A percentile compares a stretch with the other conserved stretches of the same genome.
phyloP scores from a whole-genome alignment of 2,797 vertebrate species.

The Anabas testudineus region DNA sequence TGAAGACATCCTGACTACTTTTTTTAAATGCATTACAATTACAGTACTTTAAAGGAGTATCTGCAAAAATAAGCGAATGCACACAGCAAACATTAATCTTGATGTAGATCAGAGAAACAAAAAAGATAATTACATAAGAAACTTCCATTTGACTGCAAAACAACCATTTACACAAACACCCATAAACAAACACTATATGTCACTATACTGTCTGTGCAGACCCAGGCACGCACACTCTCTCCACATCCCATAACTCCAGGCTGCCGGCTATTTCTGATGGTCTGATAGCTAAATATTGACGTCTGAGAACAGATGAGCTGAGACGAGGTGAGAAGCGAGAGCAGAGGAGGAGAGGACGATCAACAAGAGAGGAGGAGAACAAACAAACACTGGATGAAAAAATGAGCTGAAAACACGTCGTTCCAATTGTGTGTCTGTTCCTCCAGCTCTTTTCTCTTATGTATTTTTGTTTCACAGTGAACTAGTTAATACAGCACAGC shows the following conservation, averaged over 20 bases:
- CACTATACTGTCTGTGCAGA: neutral
- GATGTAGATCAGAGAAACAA: neutral
- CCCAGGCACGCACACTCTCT: neutral
- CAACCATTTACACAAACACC: neutral
- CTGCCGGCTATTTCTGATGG: slow-evolving; percentile 12
- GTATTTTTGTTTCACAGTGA: neutral
- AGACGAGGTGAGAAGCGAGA: slow-evolving; percentile 18
- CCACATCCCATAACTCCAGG: slow-evolving; percentile 8
- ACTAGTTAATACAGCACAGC: slow-evolving; percentile 18
- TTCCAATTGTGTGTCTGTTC: neutral
- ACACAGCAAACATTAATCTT: neutral
- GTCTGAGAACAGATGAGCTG: slow-evolving; percentile 26
- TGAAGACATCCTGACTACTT: no score
- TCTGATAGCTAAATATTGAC: slow-evolving; percentile 61
- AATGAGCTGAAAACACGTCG: neutral
- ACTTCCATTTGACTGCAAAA: neutral
- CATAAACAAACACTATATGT: neutral
- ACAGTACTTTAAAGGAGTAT: no score
- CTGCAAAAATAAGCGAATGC: neutral
- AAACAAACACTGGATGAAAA: neutral
- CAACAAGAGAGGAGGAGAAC: neutral
- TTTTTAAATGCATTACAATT: no score
- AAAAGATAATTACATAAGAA: neutral
- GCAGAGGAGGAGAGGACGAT: neutral
- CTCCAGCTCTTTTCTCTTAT: neutral